Evolutionary conservation across 2,113 vertebrate genomes (phyloP), one percentile per base, ranked within the genome.

Genomic region (Gallinago jamesoni): DNA sequence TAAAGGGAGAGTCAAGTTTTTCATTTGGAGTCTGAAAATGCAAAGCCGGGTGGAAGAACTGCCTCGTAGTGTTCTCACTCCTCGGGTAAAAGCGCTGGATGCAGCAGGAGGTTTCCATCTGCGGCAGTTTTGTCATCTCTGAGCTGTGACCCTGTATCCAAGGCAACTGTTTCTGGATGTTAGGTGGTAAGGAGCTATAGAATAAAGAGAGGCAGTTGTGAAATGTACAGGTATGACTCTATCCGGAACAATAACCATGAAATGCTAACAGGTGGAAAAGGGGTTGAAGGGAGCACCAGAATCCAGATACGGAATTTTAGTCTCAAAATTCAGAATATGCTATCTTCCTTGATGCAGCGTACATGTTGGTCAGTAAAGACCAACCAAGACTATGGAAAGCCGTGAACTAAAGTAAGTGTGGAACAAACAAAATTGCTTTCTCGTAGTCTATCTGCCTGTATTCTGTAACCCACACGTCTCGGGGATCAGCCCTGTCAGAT

Each of bases 131-230:
- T 75, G 79, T 90, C 5, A 0, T 55, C 67, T 83, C 82, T 17
- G 18, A 91, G 67, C 92, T 88, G 63, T 96, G 90, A 95, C 91
- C 78, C 67, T 87, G 95, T 97, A 94, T 93, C 93, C 94, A 96
- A 96, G 93, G 93, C 93, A 96, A 94, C 94, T 87, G 70, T 79
- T 91, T 73, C 87, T 62, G 80, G 39, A 31, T 93, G 66, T 87
- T 91, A 12, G 73, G 30, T 90, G 79, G 57, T 79, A 57, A 91
- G 89, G 50, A 85, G 60, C 78, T 91, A 30, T 81, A 85, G 63
- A 85, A 85, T 89, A 80, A 91, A 77, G 87, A 74, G 59, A 91
- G 23, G 59, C 23, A 85, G 78, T 55, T 95, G 70, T 83, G 73
- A 87, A 80, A 74, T 70, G 35, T 4, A 47, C 25, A 92, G 81